Evolutionary conservation across 1,140 invertebrate species (phyloP).

Genomic region (Zaprionus ghesquierei): DNA sequence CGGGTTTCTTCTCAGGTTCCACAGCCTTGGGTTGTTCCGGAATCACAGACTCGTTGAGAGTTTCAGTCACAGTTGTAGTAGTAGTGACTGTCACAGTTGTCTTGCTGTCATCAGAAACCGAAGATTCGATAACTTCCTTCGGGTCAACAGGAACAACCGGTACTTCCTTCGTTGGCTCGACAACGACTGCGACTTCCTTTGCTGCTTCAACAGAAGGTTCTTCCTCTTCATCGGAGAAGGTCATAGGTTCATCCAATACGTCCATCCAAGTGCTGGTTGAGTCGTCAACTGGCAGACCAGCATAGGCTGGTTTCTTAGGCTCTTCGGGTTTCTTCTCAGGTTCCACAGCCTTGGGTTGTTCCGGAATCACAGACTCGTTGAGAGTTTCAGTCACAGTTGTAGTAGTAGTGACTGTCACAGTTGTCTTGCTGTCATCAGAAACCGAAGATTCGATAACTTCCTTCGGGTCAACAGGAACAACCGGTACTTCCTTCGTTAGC

Average conservation of each 20-base stretch:
- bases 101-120: neutral
- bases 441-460: neutral
- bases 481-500: neutral
- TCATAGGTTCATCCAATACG: slow-evolving; percentile 83
- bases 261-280: slow-evolving; percentile 70
- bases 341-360: slow-evolving; percentile 12
- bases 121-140: neutral
- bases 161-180: neutral
- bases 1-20: neutral
- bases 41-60: neutral
- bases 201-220: slow-evolving; percentile 34
- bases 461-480: neutral
- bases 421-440: slow-evolving; percentile 2
- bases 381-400: neutral
- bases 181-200: neutral
- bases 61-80: neutral
- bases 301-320: slow-evolving; percentile 47
- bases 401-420: neutral
- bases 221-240: slow-evolving; percentile 82
- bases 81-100: neutral
- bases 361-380: neutral
- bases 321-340: slow-evolving; percentile 14
- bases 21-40: neutral
- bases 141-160: neutral
- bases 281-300: slow-evolving; percentile 70